Percentiles rank a stretch among this genome's conserved stretches.
Conservation (phyloP, 2,113 vertebrate species). For the Boleophthalmus pectinirostris region DNA sequence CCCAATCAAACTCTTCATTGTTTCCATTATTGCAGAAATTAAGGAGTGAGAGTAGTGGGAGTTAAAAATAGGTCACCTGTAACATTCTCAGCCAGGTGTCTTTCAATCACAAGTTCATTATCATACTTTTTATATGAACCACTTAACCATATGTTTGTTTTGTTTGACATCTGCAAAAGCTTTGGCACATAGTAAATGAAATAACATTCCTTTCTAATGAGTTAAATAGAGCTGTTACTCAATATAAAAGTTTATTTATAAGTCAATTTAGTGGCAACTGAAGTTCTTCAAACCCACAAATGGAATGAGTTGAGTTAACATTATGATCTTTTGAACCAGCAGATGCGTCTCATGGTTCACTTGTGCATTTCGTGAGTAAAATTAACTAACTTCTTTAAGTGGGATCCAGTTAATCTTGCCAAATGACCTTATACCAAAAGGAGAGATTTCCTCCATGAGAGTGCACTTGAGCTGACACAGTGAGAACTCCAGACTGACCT, state of each 20-base stretch:
- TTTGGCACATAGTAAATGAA: too few relatives aligned
- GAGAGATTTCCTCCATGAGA: neutral
- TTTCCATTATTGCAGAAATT: neutral
- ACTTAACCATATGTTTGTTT: neutral
- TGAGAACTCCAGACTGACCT: constrained; percentile 24
- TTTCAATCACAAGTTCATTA: neutral
- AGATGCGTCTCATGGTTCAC: neutral
- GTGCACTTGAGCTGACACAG: constrained; percentile 13
- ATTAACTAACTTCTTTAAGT: neutral
- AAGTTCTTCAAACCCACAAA: neutral
- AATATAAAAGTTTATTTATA: neutral
- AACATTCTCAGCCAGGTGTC: neutral
- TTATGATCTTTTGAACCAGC: neutral
- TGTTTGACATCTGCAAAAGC: neutral
- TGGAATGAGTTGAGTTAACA: neutral
- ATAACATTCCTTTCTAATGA: too few relatives aligned
- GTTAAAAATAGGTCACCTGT: neutral
- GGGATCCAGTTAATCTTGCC: neutral
- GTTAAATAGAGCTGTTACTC: neutral
- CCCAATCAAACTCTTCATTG: too few relatives aligned
- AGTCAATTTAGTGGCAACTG: neutral
- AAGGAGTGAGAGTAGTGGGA: neutral
- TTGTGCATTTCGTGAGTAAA: neutral
- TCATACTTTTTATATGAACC: neutral
- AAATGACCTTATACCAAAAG: neutral